Evolutionary conservation across 2,113 vertebrate species (phyloP).

Genomic region (Carettochelys insculpta): DNA sequence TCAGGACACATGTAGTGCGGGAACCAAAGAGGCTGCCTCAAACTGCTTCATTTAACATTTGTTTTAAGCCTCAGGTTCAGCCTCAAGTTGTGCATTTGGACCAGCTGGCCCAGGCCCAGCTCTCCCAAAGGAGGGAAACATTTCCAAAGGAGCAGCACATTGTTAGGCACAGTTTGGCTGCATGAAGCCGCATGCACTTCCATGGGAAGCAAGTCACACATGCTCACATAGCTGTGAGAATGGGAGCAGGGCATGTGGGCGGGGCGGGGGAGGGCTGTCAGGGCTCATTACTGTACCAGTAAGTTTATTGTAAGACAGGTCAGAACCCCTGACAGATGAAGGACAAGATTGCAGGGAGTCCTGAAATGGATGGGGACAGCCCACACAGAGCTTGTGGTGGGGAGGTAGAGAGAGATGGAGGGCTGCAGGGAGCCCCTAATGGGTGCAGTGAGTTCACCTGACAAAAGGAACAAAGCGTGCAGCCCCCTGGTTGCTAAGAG

Average conservation of each 20-base stretch:
- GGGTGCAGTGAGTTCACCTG: neutral
- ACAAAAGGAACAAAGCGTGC: neutral
- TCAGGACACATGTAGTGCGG: neutral
- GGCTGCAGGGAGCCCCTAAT: neutral
- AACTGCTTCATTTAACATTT: neutral
- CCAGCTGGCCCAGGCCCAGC: neutral
- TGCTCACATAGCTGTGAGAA: neutral
- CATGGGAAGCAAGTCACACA: too few relatives aligned
- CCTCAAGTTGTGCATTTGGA: neutral
- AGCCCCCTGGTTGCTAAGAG: neutral
- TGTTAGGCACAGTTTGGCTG: neutral
- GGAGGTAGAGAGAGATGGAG: neutral
- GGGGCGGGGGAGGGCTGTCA: too few relatives aligned
- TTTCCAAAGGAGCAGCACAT: neutral
- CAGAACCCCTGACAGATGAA: neutral
- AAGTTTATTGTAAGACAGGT: neutral
- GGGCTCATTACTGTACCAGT: neutral
- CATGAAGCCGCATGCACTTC: neutral
- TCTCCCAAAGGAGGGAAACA: neutral
- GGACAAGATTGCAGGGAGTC: neutral
- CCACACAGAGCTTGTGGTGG: neutral
- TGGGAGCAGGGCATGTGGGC: neutral
- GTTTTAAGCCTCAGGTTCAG: neutral
- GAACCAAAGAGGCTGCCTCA: neutral
- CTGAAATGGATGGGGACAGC: neutral